Conservation (phyloP, 1,140 invertebrate species). For the Drosophila nebulosa region DNA sequence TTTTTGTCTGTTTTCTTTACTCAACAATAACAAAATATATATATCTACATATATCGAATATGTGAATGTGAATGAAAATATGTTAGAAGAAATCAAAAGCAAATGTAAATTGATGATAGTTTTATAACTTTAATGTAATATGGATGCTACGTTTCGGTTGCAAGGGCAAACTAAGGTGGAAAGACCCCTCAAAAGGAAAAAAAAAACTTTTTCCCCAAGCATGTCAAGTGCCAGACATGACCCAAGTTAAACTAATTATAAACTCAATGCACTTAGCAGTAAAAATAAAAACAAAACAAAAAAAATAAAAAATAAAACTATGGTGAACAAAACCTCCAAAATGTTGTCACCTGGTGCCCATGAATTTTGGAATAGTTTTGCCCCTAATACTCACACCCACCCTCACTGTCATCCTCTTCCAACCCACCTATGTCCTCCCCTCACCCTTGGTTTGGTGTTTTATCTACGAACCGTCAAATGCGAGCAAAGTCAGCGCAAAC, state of each 20-base stretch:
- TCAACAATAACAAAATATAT: no score
- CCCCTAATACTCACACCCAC: not conserved
- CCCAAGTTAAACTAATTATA: constrained; percentile 64
- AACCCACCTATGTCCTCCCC: no score
- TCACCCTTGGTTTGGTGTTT: no score
- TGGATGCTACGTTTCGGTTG: not conserved
- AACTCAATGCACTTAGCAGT: constrained; percentile 13
- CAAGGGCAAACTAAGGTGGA: not conserved
- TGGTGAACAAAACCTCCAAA: constrained; percentile 34
- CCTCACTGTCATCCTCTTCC: not conserved
- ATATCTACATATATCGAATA: no score
- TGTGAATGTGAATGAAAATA: no score
- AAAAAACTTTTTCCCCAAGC: constrained; percentile 1
- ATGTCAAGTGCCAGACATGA: constrained; percentile 33
- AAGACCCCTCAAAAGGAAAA: not conserved
- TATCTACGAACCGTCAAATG: constrained; percentile 24
- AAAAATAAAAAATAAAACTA: constrained; percentile 22
- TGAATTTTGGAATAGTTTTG: constrained; percentile 47
- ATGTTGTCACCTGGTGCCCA: constrained; percentile 23
- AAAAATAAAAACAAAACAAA: not conserved
- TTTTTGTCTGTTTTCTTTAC: no score
- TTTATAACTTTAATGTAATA: no score
- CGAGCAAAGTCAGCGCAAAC: constrained; percentile 54
- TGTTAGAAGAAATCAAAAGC: no score
- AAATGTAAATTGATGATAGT: no score